A percentile compares a stretch with the other conserved stretches of the same genome.
Evolutionary conservation across 2,888 invertebrate genomes (phyloP).

Genomic region (Tetranychus piercei): DNA sequence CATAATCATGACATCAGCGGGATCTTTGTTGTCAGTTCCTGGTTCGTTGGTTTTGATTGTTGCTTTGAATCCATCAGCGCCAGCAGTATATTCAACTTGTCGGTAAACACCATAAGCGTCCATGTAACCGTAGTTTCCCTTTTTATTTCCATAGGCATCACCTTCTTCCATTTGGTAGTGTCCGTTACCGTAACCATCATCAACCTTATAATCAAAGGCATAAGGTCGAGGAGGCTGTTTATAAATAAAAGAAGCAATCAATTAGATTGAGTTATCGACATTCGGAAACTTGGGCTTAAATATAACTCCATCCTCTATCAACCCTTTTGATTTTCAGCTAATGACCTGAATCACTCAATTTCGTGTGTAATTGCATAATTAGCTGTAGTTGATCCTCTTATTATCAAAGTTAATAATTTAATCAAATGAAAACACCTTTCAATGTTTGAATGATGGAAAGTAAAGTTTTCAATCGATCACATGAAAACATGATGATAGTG

Average conservation of each 20-base stretch:
- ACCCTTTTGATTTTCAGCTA: neutral
- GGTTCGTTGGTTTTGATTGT: constrained; percentile 9
- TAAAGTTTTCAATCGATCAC: neutral
- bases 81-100: constrained; percentile 11
- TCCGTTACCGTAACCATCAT: constrained; percentile 10
- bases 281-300: neutral
- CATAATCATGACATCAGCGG: constrained; percentile 9
- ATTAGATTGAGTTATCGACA: neutral
- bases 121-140: constrained; percentile 8
- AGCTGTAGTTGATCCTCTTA: neutral
- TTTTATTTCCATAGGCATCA: constrained; percentile 9
- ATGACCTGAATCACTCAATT: neutral
- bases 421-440: too few relatives aligned
- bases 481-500: neutral
- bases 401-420: too few relatives aligned
- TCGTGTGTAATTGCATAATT: neutral
- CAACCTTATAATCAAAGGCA: constrained; percentile 6
- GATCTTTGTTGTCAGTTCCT: constrained; percentile 8
- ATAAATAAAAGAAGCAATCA: neutral
- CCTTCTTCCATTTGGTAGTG: constrained; percentile 10
- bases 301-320: neutral
- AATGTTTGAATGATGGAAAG: too few relatives aligned
- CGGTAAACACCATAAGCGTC: constrained; percentile 12
- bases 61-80: constrained; percentile 7
- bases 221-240: constrained; percentile 7